phyloP scores from a whole-genome alignment of 2,797 vertebrate genomes.

The Syndactyla subalaris region DNA sequence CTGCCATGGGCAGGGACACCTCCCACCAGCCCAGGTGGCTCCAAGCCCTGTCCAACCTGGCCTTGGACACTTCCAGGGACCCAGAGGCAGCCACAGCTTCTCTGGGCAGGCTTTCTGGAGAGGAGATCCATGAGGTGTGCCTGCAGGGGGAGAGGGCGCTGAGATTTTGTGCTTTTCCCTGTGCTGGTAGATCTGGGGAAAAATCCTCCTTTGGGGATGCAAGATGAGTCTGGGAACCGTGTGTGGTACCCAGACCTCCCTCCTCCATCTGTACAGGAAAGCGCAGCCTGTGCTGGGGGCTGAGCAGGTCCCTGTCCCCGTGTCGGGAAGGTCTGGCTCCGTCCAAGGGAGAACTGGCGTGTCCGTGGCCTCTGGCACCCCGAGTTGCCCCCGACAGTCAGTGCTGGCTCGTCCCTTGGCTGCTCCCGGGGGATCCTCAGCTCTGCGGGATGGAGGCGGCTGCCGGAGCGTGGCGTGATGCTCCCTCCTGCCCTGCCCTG shows the following conservation, averaged over 20 bases:
- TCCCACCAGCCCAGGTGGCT: not conserved
- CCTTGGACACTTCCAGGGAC: not conserved
- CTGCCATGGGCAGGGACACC: not conserved
- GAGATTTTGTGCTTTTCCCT: rapidly evolving
- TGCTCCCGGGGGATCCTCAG: not conserved
- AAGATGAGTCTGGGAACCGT: rapidly evolving
- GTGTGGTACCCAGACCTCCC: not conserved
- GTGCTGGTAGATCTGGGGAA: not conserved
- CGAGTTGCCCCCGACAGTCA: rapidly evolving
- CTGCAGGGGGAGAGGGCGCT: no score
- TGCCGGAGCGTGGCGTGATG: not conserved
- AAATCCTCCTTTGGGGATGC: no score
- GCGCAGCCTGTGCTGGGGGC: not conserved
- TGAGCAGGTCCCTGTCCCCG: rapidly evolving
- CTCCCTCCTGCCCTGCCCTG: not conserved
- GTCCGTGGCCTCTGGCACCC: not conserved
- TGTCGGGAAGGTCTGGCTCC: not conserved
- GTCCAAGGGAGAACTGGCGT: rapidly evolving
- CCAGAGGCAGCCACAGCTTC: not conserved
- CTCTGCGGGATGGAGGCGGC: not conserved
- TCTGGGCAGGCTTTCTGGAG: not conserved
- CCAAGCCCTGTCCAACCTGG: rapidly evolving
- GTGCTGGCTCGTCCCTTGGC: not conserved
- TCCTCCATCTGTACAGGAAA: rapidly evolving
- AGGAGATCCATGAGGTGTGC: rapidly evolving